phyloP scores from a whole-genome alignment of 2,797 vertebrate species.

The Micromesistius poutassou region DNA sequence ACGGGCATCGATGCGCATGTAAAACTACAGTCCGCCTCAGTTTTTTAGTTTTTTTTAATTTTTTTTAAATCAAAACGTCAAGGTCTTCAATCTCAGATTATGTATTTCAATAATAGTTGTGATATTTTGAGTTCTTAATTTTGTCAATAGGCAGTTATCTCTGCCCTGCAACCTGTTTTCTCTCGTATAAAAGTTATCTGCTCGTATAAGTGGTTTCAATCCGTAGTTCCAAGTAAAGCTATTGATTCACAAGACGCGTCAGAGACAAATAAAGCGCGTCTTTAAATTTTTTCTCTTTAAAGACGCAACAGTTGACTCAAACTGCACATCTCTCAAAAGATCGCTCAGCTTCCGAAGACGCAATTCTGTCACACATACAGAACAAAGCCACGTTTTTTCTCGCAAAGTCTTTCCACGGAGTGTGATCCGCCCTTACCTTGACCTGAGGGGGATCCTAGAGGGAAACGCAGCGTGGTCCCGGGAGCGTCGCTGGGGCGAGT shows the following conservation, averaged over 20 bases:
- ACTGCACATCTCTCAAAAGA: not conserved
- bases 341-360: not conserved
- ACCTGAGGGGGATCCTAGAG: constrained; percentile 20
- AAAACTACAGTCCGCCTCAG: not conserved
- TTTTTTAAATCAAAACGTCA: not conserved
- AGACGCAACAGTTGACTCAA: not conserved
- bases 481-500: constrained; percentile 18
- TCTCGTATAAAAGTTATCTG: too few species aligned
- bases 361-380: not conserved
- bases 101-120: not conserved
- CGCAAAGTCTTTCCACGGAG: too few species aligned
- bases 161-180: too few species aligned
- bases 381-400: too few species aligned
- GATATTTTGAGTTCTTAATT: not conserved
- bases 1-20: not conserved
- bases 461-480: constrained; percentile 35
- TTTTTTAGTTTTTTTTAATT: not conserved
- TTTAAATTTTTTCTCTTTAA: not conserved
- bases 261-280: not conserved
- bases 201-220: not conserved
- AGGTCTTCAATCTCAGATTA: not conserved
- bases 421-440: constrained; percentile 24
- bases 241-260: not conserved
- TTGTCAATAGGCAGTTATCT: not conserved
- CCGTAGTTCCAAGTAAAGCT: not conserved